Percentiles rank a stretch among this genome's conserved stretches.
These are phyloP conservation scores for Hydractinia symbiolongicarpus DNA, from an alignment of 30 jellyfish, hydroid and myxozoan genomes.

Conservation along the genomic window DNA sequence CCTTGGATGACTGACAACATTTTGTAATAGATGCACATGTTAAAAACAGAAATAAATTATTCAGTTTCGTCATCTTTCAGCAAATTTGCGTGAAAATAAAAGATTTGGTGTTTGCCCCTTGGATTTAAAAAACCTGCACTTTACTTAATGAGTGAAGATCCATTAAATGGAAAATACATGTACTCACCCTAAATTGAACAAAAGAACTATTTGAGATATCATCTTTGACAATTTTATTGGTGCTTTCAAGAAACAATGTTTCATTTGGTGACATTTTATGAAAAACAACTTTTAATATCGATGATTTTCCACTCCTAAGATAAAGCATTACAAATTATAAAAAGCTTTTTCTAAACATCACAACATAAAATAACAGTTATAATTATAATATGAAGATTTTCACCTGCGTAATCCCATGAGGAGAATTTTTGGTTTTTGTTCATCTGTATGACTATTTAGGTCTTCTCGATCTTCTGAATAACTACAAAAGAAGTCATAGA, in stretches of 20 bases:
- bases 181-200: slow-evolving; percentile 82
- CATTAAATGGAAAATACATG: no score
- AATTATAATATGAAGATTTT: not conserved
- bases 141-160: no score
- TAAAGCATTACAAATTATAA: not conserved
- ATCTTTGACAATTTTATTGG: slow-evolving; percentile 81
- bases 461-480: slow-evolving; percentile 77
- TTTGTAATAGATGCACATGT: no score
- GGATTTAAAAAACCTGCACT: no score
- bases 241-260: slow-evolving; percentile 82
- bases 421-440: slow-evolving; percentile 67
- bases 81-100: no score
- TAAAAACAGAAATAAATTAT: no score
- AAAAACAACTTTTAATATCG: slow-evolving; percentile 82
- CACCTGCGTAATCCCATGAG: slow-evolving; percentile 84
- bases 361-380: not conserved
- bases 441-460: slow-evolving; percentile 53
- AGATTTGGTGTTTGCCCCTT: no score
- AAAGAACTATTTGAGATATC: slow-evolving; percentile 87
- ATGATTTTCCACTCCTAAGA: slow-evolving; percentile 90
- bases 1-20: no score
- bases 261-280: slow-evolving; percentile 95
- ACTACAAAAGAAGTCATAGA: not conserved
- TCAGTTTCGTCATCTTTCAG: no score
- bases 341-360: not conserved